A percentile compares a stretch with the other conserved stretches of the same genome.
phyloP scores from a whole-genome alignment of 2,888 invertebrate species.

The Microchrysa polita region DNA sequence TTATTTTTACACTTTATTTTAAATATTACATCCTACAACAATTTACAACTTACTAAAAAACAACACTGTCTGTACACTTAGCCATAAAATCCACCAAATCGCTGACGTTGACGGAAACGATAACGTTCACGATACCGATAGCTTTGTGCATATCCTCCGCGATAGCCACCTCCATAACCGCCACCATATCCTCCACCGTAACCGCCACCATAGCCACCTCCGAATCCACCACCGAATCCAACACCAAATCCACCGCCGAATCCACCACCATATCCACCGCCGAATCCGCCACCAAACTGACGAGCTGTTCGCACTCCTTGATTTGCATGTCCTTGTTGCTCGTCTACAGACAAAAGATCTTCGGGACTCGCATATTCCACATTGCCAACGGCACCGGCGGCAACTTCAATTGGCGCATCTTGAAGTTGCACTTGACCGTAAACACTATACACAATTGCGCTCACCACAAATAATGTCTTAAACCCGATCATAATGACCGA shows the following conservation, averaged over 20 bases:
- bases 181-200: slow-evolving; percentile 40
- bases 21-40: no score
- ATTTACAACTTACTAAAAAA: no score
- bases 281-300: slow-evolving; percentile 48
- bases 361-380: slow-evolving; percentile 28
- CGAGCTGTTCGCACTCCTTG: slow-evolving; percentile 43
- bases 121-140: slow-evolving; percentile 20
- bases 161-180: slow-evolving; percentile 45
- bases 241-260: slow-evolving; percentile 28
- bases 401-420: background rate
- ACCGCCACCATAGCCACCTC: slow-evolving; percentile 37
- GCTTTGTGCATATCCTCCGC: slow-evolving; percentile 36
- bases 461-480: background rate
- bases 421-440: background rate
- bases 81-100: slow-evolving; percentile 28
- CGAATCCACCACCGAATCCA: slow-evolving; percentile 36
- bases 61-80: slow-evolving; percentile 7
- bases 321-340: slow-evolving; percentile 49
- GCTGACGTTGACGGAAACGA: slow-evolving; percentile 12
- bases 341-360: slow-evolving; percentile 28
- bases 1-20: no score
- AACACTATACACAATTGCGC: background rate
- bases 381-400: background rate
- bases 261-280: slow-evolving; percentile 14
- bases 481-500: slow-evolving; percentile 12